Evolutionary conservation across 37 sponge, comb jelly and placozoan genomes (phyloP).

Genomic region (Agelas oroides): DNA sequence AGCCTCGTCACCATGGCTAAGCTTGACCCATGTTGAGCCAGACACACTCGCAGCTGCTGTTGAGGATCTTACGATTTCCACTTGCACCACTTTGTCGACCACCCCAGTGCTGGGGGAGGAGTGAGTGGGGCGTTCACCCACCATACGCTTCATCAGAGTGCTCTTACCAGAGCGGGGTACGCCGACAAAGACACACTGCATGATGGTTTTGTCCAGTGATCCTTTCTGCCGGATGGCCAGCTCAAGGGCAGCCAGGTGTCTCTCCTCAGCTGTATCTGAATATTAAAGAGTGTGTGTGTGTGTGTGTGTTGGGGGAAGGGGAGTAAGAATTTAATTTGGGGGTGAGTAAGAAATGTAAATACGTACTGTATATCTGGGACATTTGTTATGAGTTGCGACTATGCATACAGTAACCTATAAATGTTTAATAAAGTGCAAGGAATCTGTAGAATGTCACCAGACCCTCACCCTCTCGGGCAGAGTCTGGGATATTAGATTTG

Average conservation of each 20-base stretch:
- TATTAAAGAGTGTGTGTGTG: too few species aligned
- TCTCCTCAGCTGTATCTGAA: too few species aligned
- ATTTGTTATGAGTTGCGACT: too few species aligned
- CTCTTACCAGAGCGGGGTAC: slow-evolving; percentile 1
- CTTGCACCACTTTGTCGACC: background rate
- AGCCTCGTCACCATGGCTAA: background rate
- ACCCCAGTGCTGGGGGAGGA: slow-evolving; percentile 1
- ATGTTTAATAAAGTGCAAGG: too few species aligned
- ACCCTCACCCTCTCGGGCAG: too few species aligned
- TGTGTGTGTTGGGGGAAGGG: too few species aligned
- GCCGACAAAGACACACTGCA: background rate
- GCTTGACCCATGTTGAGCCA: background rate
- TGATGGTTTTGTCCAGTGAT: background rate
- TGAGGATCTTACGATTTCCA: background rate
- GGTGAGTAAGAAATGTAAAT: too few species aligned
- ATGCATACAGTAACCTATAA: too few species aligned
- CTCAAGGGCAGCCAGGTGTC: background rate
- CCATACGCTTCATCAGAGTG: background rate
- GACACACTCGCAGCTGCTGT: background rate
- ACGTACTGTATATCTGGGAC: too few species aligned
- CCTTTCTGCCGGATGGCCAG: background rate
- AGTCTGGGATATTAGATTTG: too few species aligned
- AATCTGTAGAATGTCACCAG: too few species aligned
- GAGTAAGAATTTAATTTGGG: too few species aligned
- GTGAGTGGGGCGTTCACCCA: background rate